Percentiles rank a stretch among this genome's conserved stretches.
phyloP scores from a whole-genome alignment of 1,140 invertebrate species.

The Caenorhabditis inopinata region DNA sequence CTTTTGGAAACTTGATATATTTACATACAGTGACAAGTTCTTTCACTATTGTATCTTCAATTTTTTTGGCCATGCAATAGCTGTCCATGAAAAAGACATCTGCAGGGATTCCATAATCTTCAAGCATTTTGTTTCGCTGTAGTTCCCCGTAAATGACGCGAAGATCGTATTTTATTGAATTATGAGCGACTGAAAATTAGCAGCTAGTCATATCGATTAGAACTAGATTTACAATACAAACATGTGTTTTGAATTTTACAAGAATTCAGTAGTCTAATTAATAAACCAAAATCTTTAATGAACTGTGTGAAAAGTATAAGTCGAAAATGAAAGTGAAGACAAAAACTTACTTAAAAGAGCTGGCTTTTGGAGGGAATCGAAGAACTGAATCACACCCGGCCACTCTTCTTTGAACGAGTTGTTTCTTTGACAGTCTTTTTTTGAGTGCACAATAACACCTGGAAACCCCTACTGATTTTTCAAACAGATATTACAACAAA shows the following conservation, averaged over 20 bases:
- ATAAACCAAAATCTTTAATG: too few relatives aligned
- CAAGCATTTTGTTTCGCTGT: constrained; percentile 27
- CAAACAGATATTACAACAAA: not conserved
- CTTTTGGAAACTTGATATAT: constrained; percentile 4
- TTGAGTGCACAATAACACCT: constrained; percentile 2
- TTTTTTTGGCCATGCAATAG: not conserved
- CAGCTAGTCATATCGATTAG: too few relatives aligned
- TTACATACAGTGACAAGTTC: not conserved
- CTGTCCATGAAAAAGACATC: constrained; percentile 10
- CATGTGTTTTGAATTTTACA: too few relatives aligned
- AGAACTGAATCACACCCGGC: constrained; percentile 52
- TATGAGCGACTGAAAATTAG: constrained; percentile 56
- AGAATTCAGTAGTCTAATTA: too few relatives aligned
- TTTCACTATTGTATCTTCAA: not conserved
- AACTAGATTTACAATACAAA: too few relatives aligned
- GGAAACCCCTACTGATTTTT: not conserved
- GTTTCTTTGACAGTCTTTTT: constrained; percentile 46
- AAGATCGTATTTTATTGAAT: constrained; percentile 53
- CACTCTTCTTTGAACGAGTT: constrained; percentile 52
- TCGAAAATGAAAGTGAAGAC: too few relatives aligned
- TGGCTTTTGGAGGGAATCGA: constrained; percentile 47
- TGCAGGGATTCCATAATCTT: constrained; percentile 16
- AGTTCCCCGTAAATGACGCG: constrained; percentile 52
- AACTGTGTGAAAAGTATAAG: too few relatives aligned
- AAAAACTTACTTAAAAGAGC: constrained; percentile 31